These are phyloP conservation scores for Paracentrotus lividus DNA, from an alignment of 53 echinoderm and acorn worm species.

Conservation along the genomic window DNA sequence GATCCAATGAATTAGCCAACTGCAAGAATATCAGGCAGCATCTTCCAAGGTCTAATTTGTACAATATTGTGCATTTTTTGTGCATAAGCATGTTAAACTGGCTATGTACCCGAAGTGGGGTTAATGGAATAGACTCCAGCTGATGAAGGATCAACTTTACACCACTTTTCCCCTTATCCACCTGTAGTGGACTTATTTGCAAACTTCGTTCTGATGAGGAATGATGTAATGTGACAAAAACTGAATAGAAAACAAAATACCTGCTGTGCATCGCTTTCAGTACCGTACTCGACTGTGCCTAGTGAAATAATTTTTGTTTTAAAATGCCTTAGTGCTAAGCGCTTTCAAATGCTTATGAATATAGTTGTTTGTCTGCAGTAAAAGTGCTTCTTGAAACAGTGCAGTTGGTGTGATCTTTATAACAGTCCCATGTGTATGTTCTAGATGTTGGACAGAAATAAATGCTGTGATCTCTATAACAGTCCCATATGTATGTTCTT, in stretches of 20 bases:
- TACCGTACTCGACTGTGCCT: not conserved
- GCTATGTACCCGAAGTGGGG: no score
- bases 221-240: not conserved
- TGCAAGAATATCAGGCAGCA: no score
- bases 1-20: no score
- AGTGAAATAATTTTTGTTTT: not conserved
- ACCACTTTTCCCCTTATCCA: no score
- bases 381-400: slow-evolving; percentile 6
- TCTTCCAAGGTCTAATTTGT: no score
- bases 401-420: not conserved
- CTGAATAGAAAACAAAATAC: not conserved
- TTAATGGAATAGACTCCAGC: no score
- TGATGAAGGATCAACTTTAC: no score
- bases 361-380: not conserved
- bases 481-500: not conserved
- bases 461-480: not conserved
- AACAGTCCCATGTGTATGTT: not conserved
- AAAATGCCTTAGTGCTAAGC: slow-evolving; percentile 21
- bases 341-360: slow-evolving; percentile 16
- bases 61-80: no score
- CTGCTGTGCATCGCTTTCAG: not conserved
- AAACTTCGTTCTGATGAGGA: no score
- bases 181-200: no score
- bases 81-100: no score
- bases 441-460: not conserved